Evolutionary conservation across 2,888 invertebrate species (phyloP).

Genomic region (Drymonia ruficornis): DNA sequence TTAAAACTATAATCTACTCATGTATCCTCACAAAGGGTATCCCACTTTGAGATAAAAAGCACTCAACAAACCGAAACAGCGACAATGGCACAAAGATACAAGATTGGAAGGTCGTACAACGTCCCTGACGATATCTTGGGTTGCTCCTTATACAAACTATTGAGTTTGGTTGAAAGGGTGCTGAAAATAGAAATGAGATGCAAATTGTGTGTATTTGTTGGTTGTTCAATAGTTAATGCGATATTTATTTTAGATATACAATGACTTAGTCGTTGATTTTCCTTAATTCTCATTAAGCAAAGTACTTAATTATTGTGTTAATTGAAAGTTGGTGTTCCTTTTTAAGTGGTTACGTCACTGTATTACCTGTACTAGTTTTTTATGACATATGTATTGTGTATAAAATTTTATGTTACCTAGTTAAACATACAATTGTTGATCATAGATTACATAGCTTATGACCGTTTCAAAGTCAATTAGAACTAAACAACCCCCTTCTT

Average conservation of each 20-base stretch:
- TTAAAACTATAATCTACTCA: not conserved
- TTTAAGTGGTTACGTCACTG: too few relatives aligned
- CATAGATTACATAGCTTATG: too few relatives aligned
- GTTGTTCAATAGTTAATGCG: not conserved
- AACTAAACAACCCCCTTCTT: too few relatives aligned
- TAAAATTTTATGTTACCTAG: too few relatives aligned
- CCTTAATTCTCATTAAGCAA: not conserved
- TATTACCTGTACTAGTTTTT: too few relatives aligned
- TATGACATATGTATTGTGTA: too few relatives aligned
- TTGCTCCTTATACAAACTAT: slow-evolving; percentile 1
- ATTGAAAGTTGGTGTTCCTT: too few relatives aligned
- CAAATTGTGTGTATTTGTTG: not conserved
- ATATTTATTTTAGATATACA: not conserved
- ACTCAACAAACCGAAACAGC: slow-evolving; percentile 5
- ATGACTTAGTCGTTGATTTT: too few relatives aligned
- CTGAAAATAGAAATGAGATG: slow-evolving; percentile 4
- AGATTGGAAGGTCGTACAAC: not conserved
- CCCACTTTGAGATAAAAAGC: slow-evolving; percentile 4
- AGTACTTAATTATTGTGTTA: too few relatives aligned
- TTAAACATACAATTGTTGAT: too few relatives aligned
- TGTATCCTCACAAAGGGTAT: not conserved
- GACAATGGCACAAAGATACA: slow-evolving; percentile 5
- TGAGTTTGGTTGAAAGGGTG: not conserved
- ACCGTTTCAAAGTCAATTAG: too few relatives aligned
- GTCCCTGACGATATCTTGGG: slow-evolving; percentile 1